phyloP scores from a whole-genome alignment of 2,888 invertebrate genomes.

The Lycophotia porphyrea region DNA sequence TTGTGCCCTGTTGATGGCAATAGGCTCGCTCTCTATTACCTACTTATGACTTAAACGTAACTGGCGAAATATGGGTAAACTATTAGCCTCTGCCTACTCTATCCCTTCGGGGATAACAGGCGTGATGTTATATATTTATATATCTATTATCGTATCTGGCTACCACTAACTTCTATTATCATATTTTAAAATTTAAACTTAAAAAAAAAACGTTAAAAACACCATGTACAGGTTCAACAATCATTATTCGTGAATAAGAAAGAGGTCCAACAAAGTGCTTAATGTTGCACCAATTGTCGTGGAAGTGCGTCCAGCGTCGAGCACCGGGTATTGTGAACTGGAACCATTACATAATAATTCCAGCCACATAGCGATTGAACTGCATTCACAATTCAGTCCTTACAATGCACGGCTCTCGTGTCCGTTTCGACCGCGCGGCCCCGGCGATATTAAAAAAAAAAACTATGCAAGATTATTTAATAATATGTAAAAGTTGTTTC shows the following conservation, averaged over 20 bases:
- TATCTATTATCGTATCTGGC: too few species aligned
- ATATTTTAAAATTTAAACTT: not conserved
- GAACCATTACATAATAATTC: slow-evolving; percentile 48
- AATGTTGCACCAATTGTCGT: slow-evolving; percentile 51
- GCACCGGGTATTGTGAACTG: slow-evolving; percentile 48
- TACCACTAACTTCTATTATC: not conserved
- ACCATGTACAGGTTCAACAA: not conserved
- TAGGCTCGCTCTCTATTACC: not conserved
- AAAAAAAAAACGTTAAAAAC: not conserved
- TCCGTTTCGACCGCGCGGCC: too few species aligned
- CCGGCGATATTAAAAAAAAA: too few species aligned
- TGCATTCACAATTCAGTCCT: slow-evolving; percentile 50
- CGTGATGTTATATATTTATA: not conserved
- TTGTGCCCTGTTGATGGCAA: not conserved
- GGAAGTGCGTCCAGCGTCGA: slow-evolving; percentile 36
- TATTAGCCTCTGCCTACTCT: not conserved
- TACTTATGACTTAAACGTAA: too few species aligned
- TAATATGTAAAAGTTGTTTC: too few species aligned
- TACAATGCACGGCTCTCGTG: slow-evolving; percentile 9
- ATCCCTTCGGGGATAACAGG: not conserved
- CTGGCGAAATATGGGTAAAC: too few species aligned
- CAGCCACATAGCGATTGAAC: slow-evolving; percentile 42
- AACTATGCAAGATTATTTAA: too few species aligned
- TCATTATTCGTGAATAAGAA: slow-evolving; percentile 27
- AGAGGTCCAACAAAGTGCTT: slow-evolving; percentile 40